These are phyloP conservation scores for Dryococelus australis DNA, from an alignment of 2,888 invertebrate species.

Conservation along the genomic window DNA sequence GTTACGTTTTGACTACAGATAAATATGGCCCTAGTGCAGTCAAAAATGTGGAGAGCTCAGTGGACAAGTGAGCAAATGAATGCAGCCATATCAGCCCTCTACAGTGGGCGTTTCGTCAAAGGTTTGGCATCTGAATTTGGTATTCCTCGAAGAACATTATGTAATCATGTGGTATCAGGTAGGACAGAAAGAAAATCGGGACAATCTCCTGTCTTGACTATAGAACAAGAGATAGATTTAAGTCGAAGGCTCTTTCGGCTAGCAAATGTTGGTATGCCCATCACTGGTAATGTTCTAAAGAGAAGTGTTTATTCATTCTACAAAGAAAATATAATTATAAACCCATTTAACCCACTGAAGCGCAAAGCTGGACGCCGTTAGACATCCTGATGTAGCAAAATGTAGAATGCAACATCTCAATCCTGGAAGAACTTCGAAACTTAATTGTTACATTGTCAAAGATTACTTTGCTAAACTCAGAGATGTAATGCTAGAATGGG, in stretches of 20 bases:
- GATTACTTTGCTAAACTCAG: too few species aligned
- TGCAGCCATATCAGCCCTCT: too few species aligned
- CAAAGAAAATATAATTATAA: background rate
- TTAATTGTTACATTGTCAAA: too few species aligned
- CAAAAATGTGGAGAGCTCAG: too few species aligned
- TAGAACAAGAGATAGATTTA: too few species aligned
- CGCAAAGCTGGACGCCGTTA: conserved; percentile 18
- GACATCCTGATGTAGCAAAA: too few species aligned
- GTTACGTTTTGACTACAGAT: background rate
- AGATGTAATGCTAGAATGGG: conserved; percentile 17
- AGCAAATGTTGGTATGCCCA: conserved; percentile 27
- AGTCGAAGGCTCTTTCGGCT: conserved; percentile 25
- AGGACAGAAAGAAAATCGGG: conserved; percentile 21
- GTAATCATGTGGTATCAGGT: too few species aligned
- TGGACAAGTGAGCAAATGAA: too few species aligned
- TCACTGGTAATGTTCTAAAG: too few species aligned
- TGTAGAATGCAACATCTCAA: too few species aligned
- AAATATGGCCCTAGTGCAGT: conserved; percentile 16
- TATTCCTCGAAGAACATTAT: background rate
- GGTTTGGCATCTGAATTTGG: background rate
- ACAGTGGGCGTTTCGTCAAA: background rate
- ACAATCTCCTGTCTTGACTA: too few species aligned
- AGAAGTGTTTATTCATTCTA: too few species aligned
- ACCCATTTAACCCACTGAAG: conserved; percentile 25
- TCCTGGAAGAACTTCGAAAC: background rate